Percentiles rank a stretch among this genome's conserved stretches.
Conservation (phyloP, 2,797 vertebrate species). For the Pitangus sulphuratus region DNA sequence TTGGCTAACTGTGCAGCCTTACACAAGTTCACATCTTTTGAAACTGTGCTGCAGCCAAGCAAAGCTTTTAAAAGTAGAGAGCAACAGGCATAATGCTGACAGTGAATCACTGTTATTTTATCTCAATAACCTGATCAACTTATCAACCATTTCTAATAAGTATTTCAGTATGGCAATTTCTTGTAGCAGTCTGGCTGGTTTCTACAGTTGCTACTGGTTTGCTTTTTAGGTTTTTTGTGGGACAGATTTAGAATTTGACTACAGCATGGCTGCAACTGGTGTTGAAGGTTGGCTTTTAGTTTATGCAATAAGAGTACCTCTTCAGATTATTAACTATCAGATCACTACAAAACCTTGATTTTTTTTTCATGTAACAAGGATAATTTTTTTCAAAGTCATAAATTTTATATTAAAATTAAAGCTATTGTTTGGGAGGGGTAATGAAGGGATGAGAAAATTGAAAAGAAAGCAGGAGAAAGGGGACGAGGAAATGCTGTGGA, state of each 20-base stretch:
- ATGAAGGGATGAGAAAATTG: background rate
- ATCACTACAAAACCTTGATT: background rate
- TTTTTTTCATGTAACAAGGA: background rate
- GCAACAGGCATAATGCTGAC: background rate
- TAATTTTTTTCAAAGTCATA: background rate
- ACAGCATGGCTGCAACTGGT: background rate
- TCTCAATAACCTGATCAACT: background rate
- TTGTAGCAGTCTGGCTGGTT: background rate
- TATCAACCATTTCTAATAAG: background rate
- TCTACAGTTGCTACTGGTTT: rapidly evolving
- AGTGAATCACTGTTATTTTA: background rate
- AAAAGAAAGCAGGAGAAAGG: background rate
- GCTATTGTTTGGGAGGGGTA: rapidly evolving
- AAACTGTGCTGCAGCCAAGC: background rate
- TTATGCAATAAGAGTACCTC: background rate
- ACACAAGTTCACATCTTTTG: background rate
- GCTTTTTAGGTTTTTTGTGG: too few species aligned
- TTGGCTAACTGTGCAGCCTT: background rate
- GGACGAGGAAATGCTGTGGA: background rate
- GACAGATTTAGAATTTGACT: background rate
- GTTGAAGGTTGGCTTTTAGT: background rate
- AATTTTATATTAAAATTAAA: background rate
- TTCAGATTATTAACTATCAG: background rate
- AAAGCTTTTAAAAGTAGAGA: background rate
- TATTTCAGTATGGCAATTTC: background rate